Evolutionary conservation across 2,888 invertebrate species (phyloP).

Genomic region (Lasioglossum vierecki): DNA sequence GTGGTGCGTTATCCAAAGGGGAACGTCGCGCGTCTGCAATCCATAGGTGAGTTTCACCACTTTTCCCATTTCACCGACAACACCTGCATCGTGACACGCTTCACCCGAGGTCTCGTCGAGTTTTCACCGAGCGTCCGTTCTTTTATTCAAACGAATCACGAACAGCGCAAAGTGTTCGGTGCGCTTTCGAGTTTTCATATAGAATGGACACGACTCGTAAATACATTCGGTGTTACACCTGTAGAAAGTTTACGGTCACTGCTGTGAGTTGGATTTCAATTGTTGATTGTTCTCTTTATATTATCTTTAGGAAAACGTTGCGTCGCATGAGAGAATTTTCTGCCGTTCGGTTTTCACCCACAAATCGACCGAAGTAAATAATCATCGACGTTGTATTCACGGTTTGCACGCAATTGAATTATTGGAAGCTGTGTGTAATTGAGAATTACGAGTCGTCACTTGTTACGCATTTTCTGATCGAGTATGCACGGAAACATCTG

Average conservation of each 20-base stretch:
- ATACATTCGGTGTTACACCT: neutral
- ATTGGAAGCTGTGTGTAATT: neutral
- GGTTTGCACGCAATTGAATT: neutral
- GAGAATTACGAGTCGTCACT: neutral
- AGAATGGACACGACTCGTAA: neutral
- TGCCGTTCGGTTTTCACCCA: conserved; percentile 14
- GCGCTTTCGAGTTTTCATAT: neutral
- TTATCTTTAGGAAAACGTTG: neutral
- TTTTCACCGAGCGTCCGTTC: neutral
- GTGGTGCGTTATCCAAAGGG: conserved; percentile 46
- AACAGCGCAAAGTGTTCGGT: neutral
- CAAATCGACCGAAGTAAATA: conserved; percentile 15
- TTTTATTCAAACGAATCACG: neutral
- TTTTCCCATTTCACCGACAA: conserved; percentile 41
- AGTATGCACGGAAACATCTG: conserved; percentile 50
- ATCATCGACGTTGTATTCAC: neutral
- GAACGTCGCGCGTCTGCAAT: conserved; percentile 44
- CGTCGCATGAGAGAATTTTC: neutral
- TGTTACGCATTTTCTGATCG: conserved; percentile 14
- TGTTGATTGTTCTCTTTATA: neutral
- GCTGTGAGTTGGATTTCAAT: neutral
- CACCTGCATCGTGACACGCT: conserved; percentile 5
- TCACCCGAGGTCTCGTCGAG: neutral
- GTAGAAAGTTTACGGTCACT: conserved; percentile 11
- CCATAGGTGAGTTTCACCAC: conserved; percentile 58